Evolutionary conservation across 2,797 vertebrate genomes (phyloP).

Genomic region (Amazonetta brasiliensis): DNA sequence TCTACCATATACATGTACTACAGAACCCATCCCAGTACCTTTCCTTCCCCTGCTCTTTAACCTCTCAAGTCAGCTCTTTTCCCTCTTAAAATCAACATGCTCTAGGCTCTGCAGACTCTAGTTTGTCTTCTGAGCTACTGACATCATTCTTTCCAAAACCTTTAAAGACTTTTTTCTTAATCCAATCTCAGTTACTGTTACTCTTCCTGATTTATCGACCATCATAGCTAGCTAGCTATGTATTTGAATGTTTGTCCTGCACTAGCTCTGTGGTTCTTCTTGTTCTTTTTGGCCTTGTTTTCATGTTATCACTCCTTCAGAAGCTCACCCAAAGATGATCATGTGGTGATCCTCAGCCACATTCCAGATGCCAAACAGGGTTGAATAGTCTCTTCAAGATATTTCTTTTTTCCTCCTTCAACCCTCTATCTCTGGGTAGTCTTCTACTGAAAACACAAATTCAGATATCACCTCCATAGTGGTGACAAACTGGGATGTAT

Average conservation of each 20-base stretch:
- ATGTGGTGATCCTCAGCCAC: neutral
- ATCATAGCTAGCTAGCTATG: neutral
- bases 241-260: neutral
- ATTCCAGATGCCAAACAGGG: neutral
- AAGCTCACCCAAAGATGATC: neutral
- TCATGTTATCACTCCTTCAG: neutral
- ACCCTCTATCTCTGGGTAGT: neutral
- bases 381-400: neutral
- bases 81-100: neutral
- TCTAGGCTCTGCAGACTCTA: neutral
- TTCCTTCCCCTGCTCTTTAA: neutral
- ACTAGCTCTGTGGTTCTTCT: neutral
- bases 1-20: neutral
- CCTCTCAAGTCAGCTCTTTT: neutral
- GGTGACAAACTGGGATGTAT: neutral
- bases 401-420: neutral
- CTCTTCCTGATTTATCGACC: neutral
- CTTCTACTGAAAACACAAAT: neutral
- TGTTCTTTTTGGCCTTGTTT: neutral
- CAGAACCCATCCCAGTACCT: neutral
- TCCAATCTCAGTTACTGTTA: neutral
- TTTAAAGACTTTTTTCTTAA: neutral
- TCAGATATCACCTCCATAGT: neutral
- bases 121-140: neutral
- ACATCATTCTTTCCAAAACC: neutral